phyloP scores from a whole-genome alignment of 2,113 vertebrate species.

The Rostratula benghalensis region DNA sequence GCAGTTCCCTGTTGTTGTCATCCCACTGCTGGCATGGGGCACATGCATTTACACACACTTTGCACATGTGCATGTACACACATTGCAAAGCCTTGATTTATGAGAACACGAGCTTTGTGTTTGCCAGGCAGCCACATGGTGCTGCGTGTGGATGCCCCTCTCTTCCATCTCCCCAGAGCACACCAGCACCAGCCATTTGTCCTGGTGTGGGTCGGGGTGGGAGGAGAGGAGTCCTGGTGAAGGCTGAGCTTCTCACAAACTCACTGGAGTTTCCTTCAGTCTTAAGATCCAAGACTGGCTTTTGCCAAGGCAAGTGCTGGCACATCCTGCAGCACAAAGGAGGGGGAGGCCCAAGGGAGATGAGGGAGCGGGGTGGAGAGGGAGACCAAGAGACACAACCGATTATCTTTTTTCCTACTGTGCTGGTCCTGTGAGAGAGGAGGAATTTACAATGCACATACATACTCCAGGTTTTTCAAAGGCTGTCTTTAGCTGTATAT shows the following conservation, averaged over 20 bases:
- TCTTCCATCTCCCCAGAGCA: not conserved
- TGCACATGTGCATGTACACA: not conserved
- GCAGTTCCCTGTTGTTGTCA: not conserved
- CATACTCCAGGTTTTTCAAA: not conserved
- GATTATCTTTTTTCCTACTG: not conserved
- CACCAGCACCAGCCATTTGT: not conserved
- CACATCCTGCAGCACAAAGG: not conserved
- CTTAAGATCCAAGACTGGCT: not conserved
- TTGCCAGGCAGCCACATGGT: not conserved
- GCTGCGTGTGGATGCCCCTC: not conserved
- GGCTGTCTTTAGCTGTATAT: slow-evolving; percentile 18
- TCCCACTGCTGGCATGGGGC: not conserved
- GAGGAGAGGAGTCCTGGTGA: not conserved
- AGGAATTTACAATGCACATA: not conserved
- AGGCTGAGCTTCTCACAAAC: slow-evolving; percentile 3
- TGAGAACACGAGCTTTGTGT: not conserved
- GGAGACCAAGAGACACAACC: not conserved
- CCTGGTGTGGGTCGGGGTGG: not conserved
- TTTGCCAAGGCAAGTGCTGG: slow-evolving; percentile 61
- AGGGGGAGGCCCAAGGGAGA: not conserved
- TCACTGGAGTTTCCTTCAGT: not conserved
- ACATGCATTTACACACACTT: not conserved
- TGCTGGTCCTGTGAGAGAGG: slow-evolving; percentile 12
- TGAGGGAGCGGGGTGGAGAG: not conserved
- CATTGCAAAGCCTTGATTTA: not conserved